Base-by-base conservation (phyloP, 2,888 invertebrate genomes). In the Tyria jacobaeae region DNA sequence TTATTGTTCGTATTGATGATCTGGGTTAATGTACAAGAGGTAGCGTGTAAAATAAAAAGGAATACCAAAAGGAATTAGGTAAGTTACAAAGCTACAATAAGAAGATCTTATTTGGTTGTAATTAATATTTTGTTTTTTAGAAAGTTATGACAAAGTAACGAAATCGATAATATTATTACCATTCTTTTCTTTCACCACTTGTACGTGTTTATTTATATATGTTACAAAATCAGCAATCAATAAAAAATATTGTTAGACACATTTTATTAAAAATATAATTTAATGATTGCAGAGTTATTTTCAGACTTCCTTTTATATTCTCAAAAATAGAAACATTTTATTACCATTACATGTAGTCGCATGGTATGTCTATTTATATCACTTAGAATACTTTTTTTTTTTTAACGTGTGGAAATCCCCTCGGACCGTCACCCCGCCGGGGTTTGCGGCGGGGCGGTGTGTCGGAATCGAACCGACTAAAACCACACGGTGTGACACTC, bases 1-100 rank as follows among this genome's bases (percentile, higher is more conserved):
- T 61, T 68, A 74, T 79, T 80, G 75, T 81, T 66, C 73, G 73
- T 58, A 64, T 57, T 66, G 62, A 17, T 35, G 34, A 34, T 55
- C 34, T 57, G 50, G 55, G 55, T 48, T 31, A 34, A 50, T 44
- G 17, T 34, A 27, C 17, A 44, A 47, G 39, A 57, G 25, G 37
- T 9, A 21, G 50, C 39, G 57, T n/a, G 7, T n/a, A n/a, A n/a
- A n/a, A n/a, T n/a, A 2, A 15, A 39, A 37, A n/a, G 15, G 12
- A 5, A n/a, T n/a, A n/a, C n/a, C n/a, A n/a, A n/a, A n/a, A n/a
- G n/a, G n/a, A n/a, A n/a, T n/a, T n/a, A n/a, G n/a, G n/a, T n/a
- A n/a, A n/a, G n/a, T n/a, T n/a, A n/a, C n/a, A n/a, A n/a, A n/a
- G n/a, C n/a, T n/a, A n/a, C n/a, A n/a, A n/a, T n/a, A n/a, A n/a